Conservation (phyloP, 1,140 invertebrate species). For the Cydia splendana region DNA sequence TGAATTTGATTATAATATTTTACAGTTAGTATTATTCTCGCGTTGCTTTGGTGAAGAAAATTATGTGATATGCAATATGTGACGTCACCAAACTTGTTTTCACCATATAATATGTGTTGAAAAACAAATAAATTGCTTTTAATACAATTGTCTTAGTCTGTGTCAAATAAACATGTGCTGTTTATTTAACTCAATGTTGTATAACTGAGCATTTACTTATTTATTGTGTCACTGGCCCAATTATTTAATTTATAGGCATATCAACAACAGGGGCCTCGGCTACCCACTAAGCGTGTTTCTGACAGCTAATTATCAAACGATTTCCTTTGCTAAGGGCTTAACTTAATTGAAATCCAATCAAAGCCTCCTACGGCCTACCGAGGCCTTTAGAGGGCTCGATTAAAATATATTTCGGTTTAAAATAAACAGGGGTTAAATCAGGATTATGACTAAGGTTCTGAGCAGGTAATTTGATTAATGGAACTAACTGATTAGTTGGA, state of each 20-base stretch:
- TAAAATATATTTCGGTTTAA: conserved; percentile 9
- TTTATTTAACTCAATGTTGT: no score
- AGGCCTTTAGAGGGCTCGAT: neutral
- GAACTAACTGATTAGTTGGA: neutral
- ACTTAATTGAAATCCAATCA: conserved; percentile 28
- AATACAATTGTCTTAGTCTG: no score
- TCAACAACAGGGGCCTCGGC: neutral
- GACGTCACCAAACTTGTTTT: no score
- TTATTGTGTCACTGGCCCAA: neutral
- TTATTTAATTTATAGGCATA: neutral
- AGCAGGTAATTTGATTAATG: neutral
- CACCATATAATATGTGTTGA: no score
- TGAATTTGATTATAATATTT: no score
- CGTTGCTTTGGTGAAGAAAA: no score
- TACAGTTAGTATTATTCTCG: no score
- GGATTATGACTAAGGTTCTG: conserved; percentile 9
- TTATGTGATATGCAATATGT: no score
- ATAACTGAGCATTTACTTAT: no score
- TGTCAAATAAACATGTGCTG: no score
- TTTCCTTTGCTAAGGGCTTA: conserved; percentile 23
- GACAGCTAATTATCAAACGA: conserved; percentile 23
- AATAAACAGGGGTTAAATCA: neutral
- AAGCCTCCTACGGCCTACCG: neutral
- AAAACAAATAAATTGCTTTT: no score
- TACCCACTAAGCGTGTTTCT: neutral